Evolutionary conservation across 2,113 vertebrate species (phyloP).

Genomic region (Pachypanchax playfairii): DNA sequence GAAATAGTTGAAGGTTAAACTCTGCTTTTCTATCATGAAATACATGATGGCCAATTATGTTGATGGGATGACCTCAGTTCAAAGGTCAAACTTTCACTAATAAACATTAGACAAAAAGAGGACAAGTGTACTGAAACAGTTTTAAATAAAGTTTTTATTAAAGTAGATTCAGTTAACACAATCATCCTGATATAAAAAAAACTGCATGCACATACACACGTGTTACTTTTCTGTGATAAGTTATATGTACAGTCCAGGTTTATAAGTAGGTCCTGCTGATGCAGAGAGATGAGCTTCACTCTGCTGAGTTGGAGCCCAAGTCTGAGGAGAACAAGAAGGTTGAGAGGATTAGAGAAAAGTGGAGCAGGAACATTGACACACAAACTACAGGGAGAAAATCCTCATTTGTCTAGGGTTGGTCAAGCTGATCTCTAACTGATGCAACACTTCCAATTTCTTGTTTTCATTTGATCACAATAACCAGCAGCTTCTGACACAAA

Average conservation of each 20-base stretch:
- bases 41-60: no score
- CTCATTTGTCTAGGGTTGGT: no score
- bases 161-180: slow-evolving; percentile 74
- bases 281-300: slow-evolving; percentile 68
- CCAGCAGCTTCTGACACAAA: no score
- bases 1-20: no score
- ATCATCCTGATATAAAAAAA: slow-evolving; percentile 46
- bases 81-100: no score
- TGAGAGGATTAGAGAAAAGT: background rate
- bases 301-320: slow-evolving; percentile 87
- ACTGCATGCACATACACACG: slow-evolving; percentile 9
- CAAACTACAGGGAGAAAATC: background rate
- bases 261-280: slow-evolving; percentile 53
- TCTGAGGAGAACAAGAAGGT: slow-evolving; percentile 72
- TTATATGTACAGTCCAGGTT: slow-evolving; percentile 85
- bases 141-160: slow-evolving; percentile 74
- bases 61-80: no score
- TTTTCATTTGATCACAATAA: no score
- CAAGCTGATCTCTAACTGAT: no score
- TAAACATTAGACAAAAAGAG: no score
- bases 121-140: no score
- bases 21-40: no score
- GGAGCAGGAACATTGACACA: background rate
- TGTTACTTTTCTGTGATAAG: slow-evolving; percentile 81
- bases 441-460: no score